phyloP scores from a whole-genome alignment of 2,888 invertebrate species.

The Athrips mouffetella region DNA sequence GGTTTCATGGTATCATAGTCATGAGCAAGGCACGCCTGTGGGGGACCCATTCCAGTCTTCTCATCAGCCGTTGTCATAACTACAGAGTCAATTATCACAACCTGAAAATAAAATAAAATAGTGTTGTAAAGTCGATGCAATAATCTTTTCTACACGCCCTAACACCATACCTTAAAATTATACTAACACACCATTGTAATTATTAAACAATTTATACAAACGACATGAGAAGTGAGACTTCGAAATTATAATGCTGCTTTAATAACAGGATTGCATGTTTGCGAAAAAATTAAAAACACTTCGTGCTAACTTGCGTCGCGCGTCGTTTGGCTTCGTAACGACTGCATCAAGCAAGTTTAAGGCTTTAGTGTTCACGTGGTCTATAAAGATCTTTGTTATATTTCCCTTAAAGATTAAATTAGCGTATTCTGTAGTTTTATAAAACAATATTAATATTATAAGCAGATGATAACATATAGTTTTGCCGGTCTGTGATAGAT shows the following conservation, averaged over 20 bases:
- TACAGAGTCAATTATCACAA: constrained; percentile 94
- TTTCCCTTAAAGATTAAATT: neutral
- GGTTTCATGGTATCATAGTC: constrained; percentile 96
- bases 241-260: constrained; percentile 56
- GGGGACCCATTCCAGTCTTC: constrained; percentile 80
- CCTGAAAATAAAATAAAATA: constrained; percentile 66
- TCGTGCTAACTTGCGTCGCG: constrained; percentile 46
- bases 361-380: constrained; percentile 14
- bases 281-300: constrained; percentile 49
- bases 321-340: constrained; percentile 48
- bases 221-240: constrained; percentile 42
- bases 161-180: constrained; percentile 2
- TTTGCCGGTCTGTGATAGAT: neutral
- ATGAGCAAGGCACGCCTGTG: constrained; percentile 90
- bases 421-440: neutral
- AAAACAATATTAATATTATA: neutral
- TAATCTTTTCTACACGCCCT: neutral
- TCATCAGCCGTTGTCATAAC: constrained; percentile 91
- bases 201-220: constrained; percentile 9
- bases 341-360: constrained; percentile 36
- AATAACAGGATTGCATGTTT: constrained; percentile 61
- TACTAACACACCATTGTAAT: neutral
- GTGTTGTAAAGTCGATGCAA: neutral
- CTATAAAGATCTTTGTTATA: constrained; percentile 7
- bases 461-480: neutral